phyloP scores from a whole-genome alignment of 2,113 vertebrate species.

The Circaetus cinerascens region DNA sequence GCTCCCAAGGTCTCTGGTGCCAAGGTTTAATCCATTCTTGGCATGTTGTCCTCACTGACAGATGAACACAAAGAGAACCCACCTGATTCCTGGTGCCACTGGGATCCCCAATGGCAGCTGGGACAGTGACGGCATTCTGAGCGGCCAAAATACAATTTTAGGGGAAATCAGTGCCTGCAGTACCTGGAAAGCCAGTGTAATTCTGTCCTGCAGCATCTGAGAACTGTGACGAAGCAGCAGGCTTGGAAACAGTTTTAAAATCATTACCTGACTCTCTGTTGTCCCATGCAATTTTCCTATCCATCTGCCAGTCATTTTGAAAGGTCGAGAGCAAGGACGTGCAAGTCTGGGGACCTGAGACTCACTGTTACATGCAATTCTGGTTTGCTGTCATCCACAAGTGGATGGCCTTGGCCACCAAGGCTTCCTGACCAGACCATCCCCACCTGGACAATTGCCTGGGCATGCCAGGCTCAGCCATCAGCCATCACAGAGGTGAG shows the following conservation, averaged over 20 bases:
- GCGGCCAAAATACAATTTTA: background rate
- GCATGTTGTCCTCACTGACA: background rate
- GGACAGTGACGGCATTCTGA: rapidly evolving
- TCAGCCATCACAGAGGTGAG: background rate
- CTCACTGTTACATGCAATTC: background rate
- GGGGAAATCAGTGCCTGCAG: background rate
- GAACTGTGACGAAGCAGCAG: background rate
- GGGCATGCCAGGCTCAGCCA: rapidly evolving
- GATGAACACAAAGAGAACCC: background rate
- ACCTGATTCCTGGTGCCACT: background rate
- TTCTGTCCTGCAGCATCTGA: background rate
- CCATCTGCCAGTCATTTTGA: constrained; percentile 41
- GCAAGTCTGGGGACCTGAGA: background rate
- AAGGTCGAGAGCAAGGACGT: background rate
- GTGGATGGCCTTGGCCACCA: background rate
- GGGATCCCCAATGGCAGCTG: background rate
- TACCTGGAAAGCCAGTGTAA: background rate
- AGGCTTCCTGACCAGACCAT: background rate
- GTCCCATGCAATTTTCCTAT: constrained; percentile 4
- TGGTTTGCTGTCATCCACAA: background rate
- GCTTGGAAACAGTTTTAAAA: background rate
- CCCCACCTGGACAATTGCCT: background rate
- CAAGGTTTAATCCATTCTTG: background rate
- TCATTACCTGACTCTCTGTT: background rate
- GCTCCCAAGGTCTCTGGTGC: background rate